These are phyloP conservation scores for Vespertilio murinus DNA, from an alignment of 2,797 vertebrate species.

Conservation along the genomic window DNA sequence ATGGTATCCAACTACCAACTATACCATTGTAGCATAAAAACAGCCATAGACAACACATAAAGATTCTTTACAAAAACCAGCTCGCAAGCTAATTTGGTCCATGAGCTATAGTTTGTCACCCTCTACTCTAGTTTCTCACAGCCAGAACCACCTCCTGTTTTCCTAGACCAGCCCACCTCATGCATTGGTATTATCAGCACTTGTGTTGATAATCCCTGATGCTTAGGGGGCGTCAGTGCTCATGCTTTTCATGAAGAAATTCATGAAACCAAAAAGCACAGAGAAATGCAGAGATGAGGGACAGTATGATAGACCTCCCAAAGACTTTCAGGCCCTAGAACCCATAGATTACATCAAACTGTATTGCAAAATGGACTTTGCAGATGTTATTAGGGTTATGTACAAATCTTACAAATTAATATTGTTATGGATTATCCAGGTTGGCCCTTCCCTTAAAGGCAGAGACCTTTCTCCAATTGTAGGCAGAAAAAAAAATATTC, in stretches of 20 bases:
- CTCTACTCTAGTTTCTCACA: not conserved
- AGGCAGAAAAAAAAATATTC: not conserved
- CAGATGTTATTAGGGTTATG: not conserved
- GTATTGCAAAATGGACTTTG: not conserved
- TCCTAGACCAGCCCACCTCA: not conserved
- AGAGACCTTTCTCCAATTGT: not conserved
- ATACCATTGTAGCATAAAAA: not conserved
- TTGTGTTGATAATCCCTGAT: not conserved
- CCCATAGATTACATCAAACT: not conserved
- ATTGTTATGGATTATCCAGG: not conserved
- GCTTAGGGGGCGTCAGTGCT: not conserved
- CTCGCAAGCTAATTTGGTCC: not conserved
- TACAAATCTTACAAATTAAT: not conserved
- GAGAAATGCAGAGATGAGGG: not conserved
- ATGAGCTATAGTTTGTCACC: not conserved
- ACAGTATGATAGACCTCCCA: no score
- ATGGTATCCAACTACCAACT: not conserved
- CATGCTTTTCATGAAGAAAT: not conserved
- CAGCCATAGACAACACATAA: not conserved
- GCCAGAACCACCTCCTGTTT: not conserved
- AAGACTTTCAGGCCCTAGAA: not conserved
- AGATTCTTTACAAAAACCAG: not conserved
- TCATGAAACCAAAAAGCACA: not conserved
- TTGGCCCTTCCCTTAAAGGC: not conserved
- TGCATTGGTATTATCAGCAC: not conserved